Evolutionary conservation across 2,888 invertebrate species (phyloP), one percentile per base, ranked within the genome.

Genomic region (Nomada fucata): DNA sequence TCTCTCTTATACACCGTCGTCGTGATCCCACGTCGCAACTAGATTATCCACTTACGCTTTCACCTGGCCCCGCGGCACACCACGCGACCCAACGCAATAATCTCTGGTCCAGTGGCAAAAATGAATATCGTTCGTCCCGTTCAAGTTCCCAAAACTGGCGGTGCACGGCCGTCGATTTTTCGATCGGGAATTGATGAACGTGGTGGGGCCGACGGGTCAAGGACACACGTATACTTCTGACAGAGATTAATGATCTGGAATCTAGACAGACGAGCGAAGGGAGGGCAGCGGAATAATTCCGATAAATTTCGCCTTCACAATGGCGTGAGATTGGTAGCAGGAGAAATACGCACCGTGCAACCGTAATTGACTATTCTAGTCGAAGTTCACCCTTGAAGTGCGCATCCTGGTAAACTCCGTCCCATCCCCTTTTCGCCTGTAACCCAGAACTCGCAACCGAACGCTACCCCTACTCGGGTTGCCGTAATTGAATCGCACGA

Each of bases 351-450:
- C 73, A 67, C 72, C 60, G 63, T 72, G 69, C 76, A 75, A 60
- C 83, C 83, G 83, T 91, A 89, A 91, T 91, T 90, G 89, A 89
- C 90, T 89, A 89, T 90, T 91, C 88, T 87, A 76, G 71, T 84
- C 81, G 76, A 42, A 80, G 81, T 79, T 74, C 85, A 83, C 71
- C 86, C 89, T 36, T 79, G 64, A 89, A 85, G 72, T 84, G 83
- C 80, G 71, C 86, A 84, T 71, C 80, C 61, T 80, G 68, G 57
- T 36, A 36, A 55, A 50, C 76, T 61, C 36, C 20, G 47, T 47
- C 61, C 71, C 47, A n/a, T 7, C 23, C 57, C 71, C 52, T 23
- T 9, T n/a, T 47, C 42, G 11, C 26, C 52, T 36, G 36, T 29
- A 11, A 18, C 53, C 57, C 42, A 11, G 7, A 23, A 20, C 26